Base-by-base conservation (phyloP, 1,140 invertebrate genomes). In the Trachymyrmex septentrionalis region DNA sequence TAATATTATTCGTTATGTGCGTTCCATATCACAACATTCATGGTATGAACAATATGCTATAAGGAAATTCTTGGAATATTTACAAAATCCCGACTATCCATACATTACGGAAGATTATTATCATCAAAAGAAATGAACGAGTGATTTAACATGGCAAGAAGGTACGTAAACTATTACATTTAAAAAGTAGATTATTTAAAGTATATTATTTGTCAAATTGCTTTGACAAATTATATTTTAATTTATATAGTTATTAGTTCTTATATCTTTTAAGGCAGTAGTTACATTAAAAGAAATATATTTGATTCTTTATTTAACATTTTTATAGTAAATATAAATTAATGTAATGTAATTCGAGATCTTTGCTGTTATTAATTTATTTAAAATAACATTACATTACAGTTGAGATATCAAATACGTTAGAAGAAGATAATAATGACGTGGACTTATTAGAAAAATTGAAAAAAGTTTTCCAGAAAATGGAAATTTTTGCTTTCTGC, bases 401-500 rank as follows among this genome's bases (percentile, higher is more conserved):
- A 78, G 75, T 30, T 27, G 12, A 59, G 19, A 10, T 48, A 48
- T 64, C 59, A 48, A 64, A 77, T 48, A n/a, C 24, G 3, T 30
- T 78, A n/a, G 12, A 77, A 44, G 21, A 77, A 66, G 19, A 66
- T 9, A 6, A 44, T n/a, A 16, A 64, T 48, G 5, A 63, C 0
- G 24, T 30, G 19, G n/a, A 50, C 0, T 38, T 9, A 48, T 24
- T 16, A 16, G 19, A 34, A 72, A 67, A 73, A 4, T 66, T 59
- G 6, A 24, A 21, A 27, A 24, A 27, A 75, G 10, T 86, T 72
- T 82, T 76, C 27, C 53, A 69, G 1, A 76, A 30, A 59, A 85
- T 90, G 73, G 61, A 90, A 30, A n/a, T 34, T 19, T 3, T 90
- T 4, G 44, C 85, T 14, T 7, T 44, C 24, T 61, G 21, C 16